Evolutionary conservation across 2,113 vertebrate genomes (phyloP).

Genomic region (Trochalopteron elliotii): DNA sequence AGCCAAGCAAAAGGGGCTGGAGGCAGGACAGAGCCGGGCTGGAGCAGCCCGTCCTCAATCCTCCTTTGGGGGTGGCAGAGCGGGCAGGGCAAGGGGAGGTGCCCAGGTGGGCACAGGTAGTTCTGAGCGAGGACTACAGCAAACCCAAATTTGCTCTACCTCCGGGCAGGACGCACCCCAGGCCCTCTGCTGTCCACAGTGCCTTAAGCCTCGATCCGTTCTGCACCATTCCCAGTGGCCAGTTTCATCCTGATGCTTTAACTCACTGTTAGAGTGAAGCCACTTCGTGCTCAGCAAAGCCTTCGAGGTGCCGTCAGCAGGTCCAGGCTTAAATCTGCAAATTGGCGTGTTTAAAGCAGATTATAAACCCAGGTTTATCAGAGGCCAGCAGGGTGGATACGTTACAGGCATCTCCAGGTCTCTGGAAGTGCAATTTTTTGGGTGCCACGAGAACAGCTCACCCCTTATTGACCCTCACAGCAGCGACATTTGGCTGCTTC

Average conservation of each 20-base stretch:
- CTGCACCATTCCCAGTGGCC: neutral
- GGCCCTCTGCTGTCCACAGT: neutral
- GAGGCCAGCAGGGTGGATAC: neutral
- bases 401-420: fast-evolving
- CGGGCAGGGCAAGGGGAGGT: neutral
- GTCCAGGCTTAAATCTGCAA: neutral
- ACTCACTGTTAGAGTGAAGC: neutral
- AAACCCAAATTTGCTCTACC: neutral
- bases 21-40: neutral
- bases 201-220: neutral
- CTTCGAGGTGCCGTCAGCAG: fast-evolving
- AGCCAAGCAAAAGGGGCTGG: fast-evolving
- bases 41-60: neutral
- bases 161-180: fast-evolving
- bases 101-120: neutral
- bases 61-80: neutral
- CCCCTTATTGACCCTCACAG: neutral
- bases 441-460: neutral
- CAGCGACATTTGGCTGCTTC: neutral
- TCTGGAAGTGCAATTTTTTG: fast-evolving
- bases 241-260: neutral
- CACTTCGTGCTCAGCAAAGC: neutral
- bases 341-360: neutral
- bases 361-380: neutral
- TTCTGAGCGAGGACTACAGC: neutral